phyloP scores from a whole-genome alignment of 2,113 vertebrate species.

The Mesembrinibis cayennensis region DNA sequence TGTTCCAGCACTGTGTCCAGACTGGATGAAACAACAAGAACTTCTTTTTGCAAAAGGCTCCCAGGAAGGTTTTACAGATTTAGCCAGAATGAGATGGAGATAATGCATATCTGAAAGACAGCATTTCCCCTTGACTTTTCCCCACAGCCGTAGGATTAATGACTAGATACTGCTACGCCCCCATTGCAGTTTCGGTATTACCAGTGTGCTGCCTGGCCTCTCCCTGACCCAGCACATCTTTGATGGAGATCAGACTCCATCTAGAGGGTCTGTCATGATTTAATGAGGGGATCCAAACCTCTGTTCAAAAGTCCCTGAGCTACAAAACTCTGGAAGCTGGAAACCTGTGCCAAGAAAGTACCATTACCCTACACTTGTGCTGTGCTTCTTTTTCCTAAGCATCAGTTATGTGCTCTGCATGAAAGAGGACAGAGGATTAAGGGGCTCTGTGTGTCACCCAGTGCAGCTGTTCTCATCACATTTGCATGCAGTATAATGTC shows the following conservation, averaged over 20 bases:
- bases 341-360: background rate
- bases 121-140: background rate
- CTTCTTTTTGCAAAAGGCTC: background rate
- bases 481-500: background rate
- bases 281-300: background rate
- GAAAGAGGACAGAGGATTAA: background rate
- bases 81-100: background rate
- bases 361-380: rapidly evolving
- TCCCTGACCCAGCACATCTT: background rate
- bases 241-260: background rate
- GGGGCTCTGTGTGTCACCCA: background rate
- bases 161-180: background rate
- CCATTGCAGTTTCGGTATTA: background rate
- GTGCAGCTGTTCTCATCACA: background rate
- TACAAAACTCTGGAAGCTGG: background rate
- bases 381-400: background rate
- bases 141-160: background rate
- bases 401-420: rapidly evolving
- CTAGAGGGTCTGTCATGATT: background rate
- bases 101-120: background rate
- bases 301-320: background rate
- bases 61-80: background rate
- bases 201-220: background rate
- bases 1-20: rapidly evolving
- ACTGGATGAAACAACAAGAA: background rate